These are phyloP conservation scores for Glossophaga mutica DNA, from an alignment of 2,797 vertebrate species.

Conservation along the genomic window DNA sequence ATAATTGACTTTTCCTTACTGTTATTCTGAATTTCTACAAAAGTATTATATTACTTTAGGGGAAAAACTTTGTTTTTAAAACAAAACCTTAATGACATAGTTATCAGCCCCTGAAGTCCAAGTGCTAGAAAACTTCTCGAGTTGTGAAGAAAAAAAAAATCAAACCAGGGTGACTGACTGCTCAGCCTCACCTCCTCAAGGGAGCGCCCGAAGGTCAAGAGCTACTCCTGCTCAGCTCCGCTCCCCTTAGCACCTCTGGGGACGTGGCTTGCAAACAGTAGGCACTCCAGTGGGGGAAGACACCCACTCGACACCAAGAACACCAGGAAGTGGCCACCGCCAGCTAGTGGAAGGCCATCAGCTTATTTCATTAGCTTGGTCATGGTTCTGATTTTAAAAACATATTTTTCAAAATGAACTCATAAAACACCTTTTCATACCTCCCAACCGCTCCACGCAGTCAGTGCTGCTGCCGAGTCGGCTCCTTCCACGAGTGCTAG, in stretches of 20 bases:
- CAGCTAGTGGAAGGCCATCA: background rate
- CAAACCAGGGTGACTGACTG: background rate
- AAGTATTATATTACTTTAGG: conserved; percentile 4
- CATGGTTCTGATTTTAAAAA: background rate
- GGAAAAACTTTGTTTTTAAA: background rate
- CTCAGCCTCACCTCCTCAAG: background rate
- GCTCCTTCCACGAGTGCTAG: background rate
- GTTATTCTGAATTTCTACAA: background rate
- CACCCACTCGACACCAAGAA: background rate
- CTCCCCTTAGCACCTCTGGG: too few species aligned
- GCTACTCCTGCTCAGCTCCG: background rate
- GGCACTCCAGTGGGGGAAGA: background rate
- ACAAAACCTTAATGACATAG: background rate
- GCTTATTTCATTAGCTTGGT: background rate
- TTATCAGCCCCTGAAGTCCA: background rate
- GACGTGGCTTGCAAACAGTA: background rate
- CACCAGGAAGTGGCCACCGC: background rate
- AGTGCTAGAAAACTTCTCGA: background rate
- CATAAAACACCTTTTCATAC: background rate
- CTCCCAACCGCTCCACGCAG: background rate
- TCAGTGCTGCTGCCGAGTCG: background rate
- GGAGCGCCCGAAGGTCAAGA: background rate
- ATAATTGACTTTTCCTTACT: background rate
- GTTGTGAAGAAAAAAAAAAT: background rate
- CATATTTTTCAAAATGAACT: background rate